Evolutionary conservation across 2,797 vertebrate species (phyloP).

Genomic region (Lacerta bilineata): DNA sequence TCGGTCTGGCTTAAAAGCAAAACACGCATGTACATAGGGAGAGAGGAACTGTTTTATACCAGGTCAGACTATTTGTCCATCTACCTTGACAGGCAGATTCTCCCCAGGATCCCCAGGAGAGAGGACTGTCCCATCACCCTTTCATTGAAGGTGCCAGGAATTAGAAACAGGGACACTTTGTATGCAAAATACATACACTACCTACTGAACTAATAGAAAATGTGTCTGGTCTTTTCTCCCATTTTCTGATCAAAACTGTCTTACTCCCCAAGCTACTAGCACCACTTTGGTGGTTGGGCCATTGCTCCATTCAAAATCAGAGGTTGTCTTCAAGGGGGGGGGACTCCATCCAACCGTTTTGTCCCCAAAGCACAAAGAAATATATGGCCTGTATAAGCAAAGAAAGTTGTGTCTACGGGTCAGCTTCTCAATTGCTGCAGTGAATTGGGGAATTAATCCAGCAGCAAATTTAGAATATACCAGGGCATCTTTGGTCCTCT

Average conservation of each 20-base stretch:
- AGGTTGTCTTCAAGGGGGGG: not conserved
- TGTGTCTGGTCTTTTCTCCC: not conserved
- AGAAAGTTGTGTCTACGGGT: too few species aligned
- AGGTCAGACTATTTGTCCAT: not conserved
- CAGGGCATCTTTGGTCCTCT: too few species aligned
- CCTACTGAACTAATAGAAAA: too few species aligned
- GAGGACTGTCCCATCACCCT: not conserved
- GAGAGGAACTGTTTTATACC: too few species aligned
- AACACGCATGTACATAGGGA: not conserved
- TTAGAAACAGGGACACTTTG: not conserved
- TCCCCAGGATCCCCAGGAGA: not conserved
- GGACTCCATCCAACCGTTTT: too few species aligned
- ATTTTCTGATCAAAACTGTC: not conserved
- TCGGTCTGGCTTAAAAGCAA: not conserved
- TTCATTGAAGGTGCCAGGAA: not conserved
- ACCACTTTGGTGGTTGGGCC: too few species aligned
- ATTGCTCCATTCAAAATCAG: not conserved
- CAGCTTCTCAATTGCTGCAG: not conserved
- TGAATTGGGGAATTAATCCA: not conserved
- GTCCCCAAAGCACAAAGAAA: too few species aligned
- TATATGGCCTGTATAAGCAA: not conserved
- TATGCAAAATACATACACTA: not conserved
- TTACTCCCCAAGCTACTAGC: too few species aligned
- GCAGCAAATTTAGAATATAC: not conserved
- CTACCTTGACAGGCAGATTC: not conserved